Evolutionary conservation across 1,140 invertebrate genomes (phyloP), one percentile per base, ranked within the genome.

Genomic region (Neuroterus valhalla): DNA sequence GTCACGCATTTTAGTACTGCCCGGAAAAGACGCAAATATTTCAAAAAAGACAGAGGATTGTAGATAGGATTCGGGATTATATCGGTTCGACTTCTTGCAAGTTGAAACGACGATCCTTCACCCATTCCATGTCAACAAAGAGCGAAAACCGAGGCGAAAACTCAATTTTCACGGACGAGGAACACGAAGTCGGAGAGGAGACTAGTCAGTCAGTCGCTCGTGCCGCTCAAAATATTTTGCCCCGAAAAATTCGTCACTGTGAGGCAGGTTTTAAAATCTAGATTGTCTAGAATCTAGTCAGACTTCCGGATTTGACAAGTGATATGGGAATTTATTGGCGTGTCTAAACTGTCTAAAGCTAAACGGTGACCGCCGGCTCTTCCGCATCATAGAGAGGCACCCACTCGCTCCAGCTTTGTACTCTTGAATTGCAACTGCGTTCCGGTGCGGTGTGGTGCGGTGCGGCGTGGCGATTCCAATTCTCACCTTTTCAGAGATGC

Each of bases 191-290:
- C 1, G 5, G 10, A 38, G 31, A 8, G n/a, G n/a, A n/a, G n/a
- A n/a, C n/a, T n/a, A n/a, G n/a, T n/a, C n/a, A n/a, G n/a, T n/a
- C n/a, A 38, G 3, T 38, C 31, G 31, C 10, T 38, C 31, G 31
- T 46, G 45, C n/a, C n/a, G 17, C 46, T 48, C 46, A 48, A 19
- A 48, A 48, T 50, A 50, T 50, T 50, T 50, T 50, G 6, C 46
- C 21, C 21, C 19, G 17, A 19, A 8, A 4, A 50, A 50, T 21
- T 21, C 1, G 48, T 19, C 48, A 38, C 31, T 38, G 31, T 38
- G 5, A 31, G 31, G 31, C 31, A 38, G 31, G 31, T 38, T 38
- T n/a, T n/a, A n/a, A n/a, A n/a, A n/a, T n/a, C 31, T 38, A 38
- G 31, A 38, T 38, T n/a, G n/a, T 38, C 31, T 0, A 50, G 21